These are phyloP conservation scores for Nephila pilipes DNA, from an alignment of 1,140 invertebrate genomes.

Conservation along the genomic window DNA sequence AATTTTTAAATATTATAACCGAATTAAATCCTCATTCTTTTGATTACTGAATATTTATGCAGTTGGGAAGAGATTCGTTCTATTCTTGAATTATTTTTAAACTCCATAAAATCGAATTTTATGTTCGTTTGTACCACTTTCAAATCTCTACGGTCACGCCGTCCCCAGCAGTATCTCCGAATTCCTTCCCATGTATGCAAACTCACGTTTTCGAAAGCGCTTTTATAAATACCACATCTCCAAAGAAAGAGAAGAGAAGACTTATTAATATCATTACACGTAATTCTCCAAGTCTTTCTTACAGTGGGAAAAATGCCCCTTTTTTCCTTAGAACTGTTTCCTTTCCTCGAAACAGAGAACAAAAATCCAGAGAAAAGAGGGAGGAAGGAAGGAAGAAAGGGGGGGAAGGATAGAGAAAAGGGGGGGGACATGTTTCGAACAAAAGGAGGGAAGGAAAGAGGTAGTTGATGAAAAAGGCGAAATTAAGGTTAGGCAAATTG, in stretches of 20 bases:
- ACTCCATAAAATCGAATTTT: too few relatives aligned
- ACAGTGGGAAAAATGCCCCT: not conserved
- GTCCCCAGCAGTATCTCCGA: too few relatives aligned
- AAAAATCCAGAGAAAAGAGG: not conserved
- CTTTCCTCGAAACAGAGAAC: not conserved
- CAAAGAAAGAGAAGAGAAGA: not conserved
- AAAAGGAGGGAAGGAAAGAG: not conserved
- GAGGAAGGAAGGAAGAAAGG: not conserved
- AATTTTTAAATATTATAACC: too few relatives aligned
- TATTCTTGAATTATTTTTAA: too few relatives aligned
- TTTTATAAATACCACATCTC: not conserved
- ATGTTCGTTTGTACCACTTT: too few relatives aligned
- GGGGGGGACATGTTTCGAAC: too few relatives aligned
- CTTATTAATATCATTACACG: slow-evolving; percentile 30
- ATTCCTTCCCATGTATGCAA: not conserved
- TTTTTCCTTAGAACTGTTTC: not conserved
- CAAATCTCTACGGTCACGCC: too few relatives aligned
- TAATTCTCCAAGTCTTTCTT: not conserved
- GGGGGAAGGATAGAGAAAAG: too few relatives aligned
- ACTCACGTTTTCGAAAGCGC: not conserved
- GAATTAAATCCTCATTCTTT: too few relatives aligned
- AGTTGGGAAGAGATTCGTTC: too few relatives aligned
- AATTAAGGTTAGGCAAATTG: slow-evolving; percentile 71
- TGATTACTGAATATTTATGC: too few relatives aligned
- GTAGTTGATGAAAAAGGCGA: slow-evolving; percentile 64